Evolutionary conservation across 2,888 invertebrate species (phyloP), one percentile per base, ranked within the genome.

Genomic region (Willowsia nigromaculata): DNA sequence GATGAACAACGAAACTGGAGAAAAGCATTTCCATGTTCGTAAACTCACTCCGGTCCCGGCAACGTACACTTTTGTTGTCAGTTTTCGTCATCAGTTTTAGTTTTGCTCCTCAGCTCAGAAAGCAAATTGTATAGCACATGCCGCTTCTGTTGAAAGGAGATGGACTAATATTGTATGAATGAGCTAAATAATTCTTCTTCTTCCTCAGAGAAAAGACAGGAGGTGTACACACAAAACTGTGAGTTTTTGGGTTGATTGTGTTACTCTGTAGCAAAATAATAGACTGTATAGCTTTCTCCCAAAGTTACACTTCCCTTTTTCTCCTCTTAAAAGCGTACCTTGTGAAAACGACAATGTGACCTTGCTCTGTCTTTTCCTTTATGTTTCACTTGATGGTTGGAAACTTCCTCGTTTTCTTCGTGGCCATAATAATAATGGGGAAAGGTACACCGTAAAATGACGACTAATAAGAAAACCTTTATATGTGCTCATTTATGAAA

Each of bases 11-110:
- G 76, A 76, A 56, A 82, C 82, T 33, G 53, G 83, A 84, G 83
- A 84, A 84, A 84, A 84, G 83, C 83, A 84, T 84, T 84, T 84
- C 47, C 83, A 71, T 84, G 83, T 84, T n/a, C 37, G 68, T 84
- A 37, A 47, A 84, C 82, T 65, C 65, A 62, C 80, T 80, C 33
- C 22, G 53, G 27, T 27, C 65, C 65, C 65, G 40, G 22, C 68
- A 37, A 56, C 56, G 33, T 80, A 40, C 56, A 76, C 80, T 56
- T 56, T 80, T 80, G 37, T 82, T 82, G 81, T 82, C 81, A 68
- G 33, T 71, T 37, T 37, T 53, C 53, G 68, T 68, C 83, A 84
- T 68, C 83, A 84, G 71, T 30, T 40, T 43, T 56, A 37, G 56
- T 18, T 80, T 56, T 27, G 65, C 65, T 65, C 65, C 7, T 7